Percentiles rank a stretch among this genome's conserved stretches.
Evolutionary conservation across 2,888 invertebrate species (phyloP).

Genomic region (Exephanes ischioxanthus): DNA sequence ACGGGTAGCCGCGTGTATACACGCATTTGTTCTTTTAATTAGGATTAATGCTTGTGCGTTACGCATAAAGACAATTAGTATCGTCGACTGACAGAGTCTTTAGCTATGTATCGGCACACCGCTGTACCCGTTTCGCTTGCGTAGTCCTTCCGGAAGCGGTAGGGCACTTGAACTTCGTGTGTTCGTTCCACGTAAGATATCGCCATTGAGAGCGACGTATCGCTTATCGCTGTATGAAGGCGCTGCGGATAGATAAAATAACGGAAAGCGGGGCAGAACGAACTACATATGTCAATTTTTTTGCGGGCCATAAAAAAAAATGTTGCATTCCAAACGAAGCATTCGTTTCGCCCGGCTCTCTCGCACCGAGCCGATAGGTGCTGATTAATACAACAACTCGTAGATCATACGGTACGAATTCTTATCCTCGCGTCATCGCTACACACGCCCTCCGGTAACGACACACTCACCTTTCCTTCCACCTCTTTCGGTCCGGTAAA

Average conservation of each 20-base stretch:
- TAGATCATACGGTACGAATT: constrained; percentile 40
- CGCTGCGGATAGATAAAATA: neutral
- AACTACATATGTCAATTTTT: too few species aligned
- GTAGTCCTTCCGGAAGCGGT: constrained; percentile 24
- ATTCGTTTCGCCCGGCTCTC: too few species aligned
- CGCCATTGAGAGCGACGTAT: neutral
- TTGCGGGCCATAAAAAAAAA: too few species aligned
- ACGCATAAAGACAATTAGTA: constrained; percentile 27
- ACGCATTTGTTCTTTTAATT: constrained; percentile 15
- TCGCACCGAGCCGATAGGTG: neutral
- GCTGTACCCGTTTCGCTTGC: constrained; percentile 11
- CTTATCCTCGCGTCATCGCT: constrained; percentile 65
- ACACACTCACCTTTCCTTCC: constrained; percentile 49
- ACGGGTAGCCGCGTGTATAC: neutral
- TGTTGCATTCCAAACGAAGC: neutral
- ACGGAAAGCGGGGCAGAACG: too few species aligned
- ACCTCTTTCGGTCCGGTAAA: constrained; percentile 18
- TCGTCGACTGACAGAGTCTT: neutral
- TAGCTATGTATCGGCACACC: constrained; percentile 3
- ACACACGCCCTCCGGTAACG: constrained; percentile 53
- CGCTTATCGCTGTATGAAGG: neutral
- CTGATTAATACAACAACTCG: constrained; percentile 39
- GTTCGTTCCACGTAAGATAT: neutral
- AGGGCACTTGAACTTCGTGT: neutral
- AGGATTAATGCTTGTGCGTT: constrained; percentile 33